Base-by-base conservation (phyloP, 2,113 vertebrate species). In the Mormyrus lacerda region DNA sequence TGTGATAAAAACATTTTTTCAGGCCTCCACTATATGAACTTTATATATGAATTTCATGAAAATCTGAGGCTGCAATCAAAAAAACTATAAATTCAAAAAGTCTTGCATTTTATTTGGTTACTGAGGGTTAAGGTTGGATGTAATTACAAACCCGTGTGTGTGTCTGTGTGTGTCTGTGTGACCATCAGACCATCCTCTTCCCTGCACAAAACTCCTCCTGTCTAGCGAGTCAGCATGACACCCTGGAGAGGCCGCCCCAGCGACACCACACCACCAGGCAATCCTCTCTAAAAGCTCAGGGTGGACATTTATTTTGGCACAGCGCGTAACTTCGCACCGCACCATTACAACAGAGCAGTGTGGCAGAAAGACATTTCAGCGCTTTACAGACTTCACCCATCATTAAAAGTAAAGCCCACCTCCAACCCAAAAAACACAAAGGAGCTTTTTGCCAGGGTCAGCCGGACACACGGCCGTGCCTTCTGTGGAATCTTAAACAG, bases 131-230 rank as follows among this genome's bases (percentile, higher is more conserved):
- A 69, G n/a, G 61, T 27, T 27, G 8, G 2, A 31, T 65, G 9
- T 27, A 11, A 84, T 90, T 92, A n/a, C 8, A 61, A 61, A 94
- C 5, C 31, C 3, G 7, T n/a, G 24, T 61, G 8, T 53, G 51
- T 53, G 51, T 55, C 4, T 19, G 55, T 2, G 21, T 8, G 21
- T n/a, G 55, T n/a, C 7, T 27, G 58, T 61, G 24, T 0, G 24
- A 3, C 8, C 61, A 69, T 69, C 10, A 27, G 10, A 42, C 73
- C 35, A 19, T 8, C 17, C 21, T 47, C 44, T 10, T 84, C 9
- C 3, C 24, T n/a, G 44, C 10, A 42, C 35, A 79, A 79, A 39
- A 39, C 82, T 47, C 44, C 44, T 21, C 8, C 39, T 84, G 82
- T 45, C 7, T 45, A 47, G 76, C 79, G 10, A 19, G 79, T 42